Conservation (phyloP, 2,797 vertebrate species). For the Danio albolineatus region DNA sequence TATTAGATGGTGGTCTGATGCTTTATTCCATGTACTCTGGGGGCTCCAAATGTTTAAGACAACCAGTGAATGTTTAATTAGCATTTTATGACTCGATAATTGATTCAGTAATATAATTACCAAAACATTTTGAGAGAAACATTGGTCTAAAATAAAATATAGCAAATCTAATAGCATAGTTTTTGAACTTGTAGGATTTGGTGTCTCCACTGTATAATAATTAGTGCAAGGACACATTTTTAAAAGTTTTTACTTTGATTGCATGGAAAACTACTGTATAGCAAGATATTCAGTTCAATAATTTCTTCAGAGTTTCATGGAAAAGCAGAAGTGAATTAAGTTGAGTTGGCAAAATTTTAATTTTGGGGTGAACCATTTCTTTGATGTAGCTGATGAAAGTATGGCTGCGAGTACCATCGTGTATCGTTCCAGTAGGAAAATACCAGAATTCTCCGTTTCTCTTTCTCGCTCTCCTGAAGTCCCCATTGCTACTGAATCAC, state of each 20-base stretch:
- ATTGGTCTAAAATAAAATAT: not conserved
- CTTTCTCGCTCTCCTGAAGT: not conserved
- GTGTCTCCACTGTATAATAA: not conserved
- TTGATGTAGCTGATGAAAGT: not conserved
- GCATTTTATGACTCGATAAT: not conserved
- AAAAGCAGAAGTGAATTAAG: not conserved
- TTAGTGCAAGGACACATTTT: not conserved
- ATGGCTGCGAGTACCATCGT: constrained; percentile 1
- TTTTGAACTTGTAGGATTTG: too few species aligned
- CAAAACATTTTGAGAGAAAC: not conserved
- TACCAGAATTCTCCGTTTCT: constrained; percentile 15
- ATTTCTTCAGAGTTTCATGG: not conserved
- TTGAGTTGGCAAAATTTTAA: not conserved
- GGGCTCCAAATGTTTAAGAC: not conserved
- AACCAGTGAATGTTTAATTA: not conserved
- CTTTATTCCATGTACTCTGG: not conserved
- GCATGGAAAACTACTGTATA: not conserved
- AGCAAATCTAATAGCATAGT: too few species aligned
- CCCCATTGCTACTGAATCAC: constrained; percentile 22
- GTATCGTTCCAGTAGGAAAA: not conserved
- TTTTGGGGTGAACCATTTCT: not conserved
- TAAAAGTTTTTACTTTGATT: not conserved
- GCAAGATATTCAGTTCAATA: not conserved
- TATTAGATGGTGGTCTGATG: not conserved
- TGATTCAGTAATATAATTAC: too few species aligned